Percentiles rank a stretch among this genome's conserved stretches.
phyloP scores from a whole-genome alignment of 2,888 invertebrate genomes.

The Cantharis rufa region DNA sequence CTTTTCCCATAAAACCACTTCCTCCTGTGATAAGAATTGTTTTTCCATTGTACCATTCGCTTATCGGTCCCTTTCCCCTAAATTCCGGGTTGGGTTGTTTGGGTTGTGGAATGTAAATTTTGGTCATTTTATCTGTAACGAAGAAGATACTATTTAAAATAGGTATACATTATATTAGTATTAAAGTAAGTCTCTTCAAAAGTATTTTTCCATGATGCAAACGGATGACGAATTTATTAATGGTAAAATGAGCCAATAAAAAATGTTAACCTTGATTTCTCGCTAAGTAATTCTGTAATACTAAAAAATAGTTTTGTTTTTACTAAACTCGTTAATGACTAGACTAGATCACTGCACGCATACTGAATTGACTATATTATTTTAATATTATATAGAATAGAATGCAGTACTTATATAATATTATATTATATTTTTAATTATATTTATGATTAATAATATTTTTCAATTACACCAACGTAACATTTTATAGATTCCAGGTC shows the following conservation, averaged over 20 bases:
- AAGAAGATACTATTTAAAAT: no score
- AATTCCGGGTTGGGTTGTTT: not conserved
- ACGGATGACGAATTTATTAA: not conserved
- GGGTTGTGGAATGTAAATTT: not conserved
- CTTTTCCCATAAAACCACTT: conserved; percentile 54
- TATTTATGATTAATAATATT: no score
- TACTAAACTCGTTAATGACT: no score
- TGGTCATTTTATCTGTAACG: not conserved
- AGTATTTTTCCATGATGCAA: not conserved
- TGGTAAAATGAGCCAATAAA: not conserved
- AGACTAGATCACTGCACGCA: no score
- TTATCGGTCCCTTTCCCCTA: conserved; percentile 33
- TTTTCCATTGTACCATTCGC: conserved; percentile 46
- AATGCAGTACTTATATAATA: no score
- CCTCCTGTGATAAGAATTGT: conserved; percentile 50
- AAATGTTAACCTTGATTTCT: not conserved
- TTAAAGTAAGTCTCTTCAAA: not conserved
- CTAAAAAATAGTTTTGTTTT: not conserved
- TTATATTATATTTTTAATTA: no score
- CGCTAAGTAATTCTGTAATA: not conserved
- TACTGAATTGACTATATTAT: no score
- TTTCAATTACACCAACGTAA: no score
- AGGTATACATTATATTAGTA: no score
- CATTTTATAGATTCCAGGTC: no score
- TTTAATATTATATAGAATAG: no score